Evolutionary conservation across 2,113 vertebrate genomes (phyloP).

Genomic region (Egretta garzetta): DNA sequence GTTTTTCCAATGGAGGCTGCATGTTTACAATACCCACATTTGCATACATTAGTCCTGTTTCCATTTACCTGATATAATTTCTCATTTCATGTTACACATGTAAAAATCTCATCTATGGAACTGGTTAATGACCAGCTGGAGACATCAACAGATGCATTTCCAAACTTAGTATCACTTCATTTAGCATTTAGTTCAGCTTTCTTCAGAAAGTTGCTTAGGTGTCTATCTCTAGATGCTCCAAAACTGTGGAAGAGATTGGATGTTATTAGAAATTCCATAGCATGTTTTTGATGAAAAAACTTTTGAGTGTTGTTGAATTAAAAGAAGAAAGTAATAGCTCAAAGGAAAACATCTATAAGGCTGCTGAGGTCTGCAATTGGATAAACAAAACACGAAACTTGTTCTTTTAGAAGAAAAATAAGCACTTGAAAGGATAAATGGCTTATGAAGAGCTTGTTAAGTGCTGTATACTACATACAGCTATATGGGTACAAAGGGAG

Average conservation of each 20-base stretch:
- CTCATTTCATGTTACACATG: neutral
- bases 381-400: neutral
- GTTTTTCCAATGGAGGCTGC: neutral
- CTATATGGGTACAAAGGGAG: neutral
- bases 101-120: neutral
- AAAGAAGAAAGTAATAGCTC: neutral
- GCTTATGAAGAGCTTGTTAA: neutral
- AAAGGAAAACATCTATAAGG: neutral
- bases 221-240: neutral
- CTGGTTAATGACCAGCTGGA: neutral
- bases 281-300: neutral
- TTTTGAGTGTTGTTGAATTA: neutral
- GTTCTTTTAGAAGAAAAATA: neutral
- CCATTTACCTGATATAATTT: neutral
- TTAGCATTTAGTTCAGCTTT: neutral
- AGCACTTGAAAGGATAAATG: neutral
- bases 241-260: neutral
- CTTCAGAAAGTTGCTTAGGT: neutral
- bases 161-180: neutral
- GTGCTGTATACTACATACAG: neutral
- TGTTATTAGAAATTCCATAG: neutral
- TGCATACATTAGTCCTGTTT: neutral
- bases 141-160: neutral
- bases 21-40: neutral
- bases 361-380: neutral